phyloP scores from a whole-genome alignment of 2,797 vertebrate genomes.

The Malurus splendens region DNA sequence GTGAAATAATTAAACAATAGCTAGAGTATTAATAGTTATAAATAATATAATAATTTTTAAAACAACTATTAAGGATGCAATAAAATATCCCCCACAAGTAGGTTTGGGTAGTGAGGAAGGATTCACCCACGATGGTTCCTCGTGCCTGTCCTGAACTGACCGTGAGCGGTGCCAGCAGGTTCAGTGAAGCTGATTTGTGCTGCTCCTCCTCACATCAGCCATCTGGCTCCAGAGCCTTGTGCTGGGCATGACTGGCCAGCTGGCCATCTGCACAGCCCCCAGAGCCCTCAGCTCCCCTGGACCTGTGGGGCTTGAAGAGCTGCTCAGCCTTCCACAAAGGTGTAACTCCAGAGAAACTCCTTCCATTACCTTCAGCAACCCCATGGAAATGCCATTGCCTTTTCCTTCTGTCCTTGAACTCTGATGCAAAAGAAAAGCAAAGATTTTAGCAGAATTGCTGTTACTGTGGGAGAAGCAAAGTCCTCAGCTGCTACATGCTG shows the following conservation, averaged over 20 bases:
- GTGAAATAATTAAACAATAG: background rate
- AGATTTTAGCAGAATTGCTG: background rate
- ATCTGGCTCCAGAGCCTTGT: background rate
- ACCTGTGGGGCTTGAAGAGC: background rate
- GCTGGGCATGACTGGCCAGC: background rate
- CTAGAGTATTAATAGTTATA: background rate
- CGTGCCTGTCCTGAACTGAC: background rate
- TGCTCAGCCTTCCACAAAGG: background rate
- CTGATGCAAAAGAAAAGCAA: background rate
- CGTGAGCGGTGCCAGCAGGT: background rate
- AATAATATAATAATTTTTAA: background rate
- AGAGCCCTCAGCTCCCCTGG: background rate
- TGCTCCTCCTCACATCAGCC: conserved; percentile 4
- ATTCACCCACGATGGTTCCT: background rate
- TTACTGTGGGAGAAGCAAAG: background rate
- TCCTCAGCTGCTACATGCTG: background rate
- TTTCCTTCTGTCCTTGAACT: background rate
- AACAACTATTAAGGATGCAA: background rate
- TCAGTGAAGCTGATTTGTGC: background rate
- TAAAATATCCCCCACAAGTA: background rate
- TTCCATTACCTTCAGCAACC: background rate
- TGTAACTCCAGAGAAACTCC: background rate
- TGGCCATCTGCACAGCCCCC: background rate
- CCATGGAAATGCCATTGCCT: background rate
- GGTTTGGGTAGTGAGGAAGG: background rate